Conservation (phyloP, 2,797 vertebrate genomes). For the Urosaurus nigricauda region DNA sequence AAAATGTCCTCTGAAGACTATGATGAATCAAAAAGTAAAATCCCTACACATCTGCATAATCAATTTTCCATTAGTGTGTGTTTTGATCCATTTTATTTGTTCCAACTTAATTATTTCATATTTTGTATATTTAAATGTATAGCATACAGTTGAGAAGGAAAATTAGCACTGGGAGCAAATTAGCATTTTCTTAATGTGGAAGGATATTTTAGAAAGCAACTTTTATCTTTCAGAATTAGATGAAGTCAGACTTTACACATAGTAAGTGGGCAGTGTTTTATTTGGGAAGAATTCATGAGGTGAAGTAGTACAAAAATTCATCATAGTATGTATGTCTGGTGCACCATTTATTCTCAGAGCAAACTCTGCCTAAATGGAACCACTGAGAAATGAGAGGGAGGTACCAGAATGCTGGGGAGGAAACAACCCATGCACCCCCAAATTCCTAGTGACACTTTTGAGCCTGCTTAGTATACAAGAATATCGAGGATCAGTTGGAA, state of each 20-base stretch:
- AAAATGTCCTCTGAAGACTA: slow-evolving; percentile 66
- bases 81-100: slow-evolving; percentile 70
- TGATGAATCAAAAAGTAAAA: slow-evolving; percentile 64
- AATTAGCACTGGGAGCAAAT: slow-evolving; percentile 64
- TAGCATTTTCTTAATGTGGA: slow-evolving; percentile 70
- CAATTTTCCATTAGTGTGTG: slow-evolving; percentile 71
- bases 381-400: background rate
- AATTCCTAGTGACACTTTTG: background rate
- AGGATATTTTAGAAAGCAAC: slow-evolving; percentile 44
- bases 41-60: slow-evolving; percentile 71
- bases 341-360: background rate
- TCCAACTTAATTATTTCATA: slow-evolving; percentile 70
- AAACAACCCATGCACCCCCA: background rate
- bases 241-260: slow-evolving; percentile 36
- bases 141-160: slow-evolving; percentile 53
- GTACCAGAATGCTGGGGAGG: background rate
- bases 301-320: background rate
- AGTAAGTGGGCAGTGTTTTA: slow-evolving; percentile 23
- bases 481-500: background rate
- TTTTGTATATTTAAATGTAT: slow-evolving; percentile 74
- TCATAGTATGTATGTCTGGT: background rate
- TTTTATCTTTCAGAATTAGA: slow-evolving; percentile 42
- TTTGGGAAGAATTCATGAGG: slow-evolving; percentile 12
- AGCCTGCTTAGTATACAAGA: background rate
- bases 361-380: background rate